These are phyloP conservation scores for Sphyrna mokarran DNA, from an alignment of 2,113 vertebrate genomes.

Conservation along the genomic window DNA sequence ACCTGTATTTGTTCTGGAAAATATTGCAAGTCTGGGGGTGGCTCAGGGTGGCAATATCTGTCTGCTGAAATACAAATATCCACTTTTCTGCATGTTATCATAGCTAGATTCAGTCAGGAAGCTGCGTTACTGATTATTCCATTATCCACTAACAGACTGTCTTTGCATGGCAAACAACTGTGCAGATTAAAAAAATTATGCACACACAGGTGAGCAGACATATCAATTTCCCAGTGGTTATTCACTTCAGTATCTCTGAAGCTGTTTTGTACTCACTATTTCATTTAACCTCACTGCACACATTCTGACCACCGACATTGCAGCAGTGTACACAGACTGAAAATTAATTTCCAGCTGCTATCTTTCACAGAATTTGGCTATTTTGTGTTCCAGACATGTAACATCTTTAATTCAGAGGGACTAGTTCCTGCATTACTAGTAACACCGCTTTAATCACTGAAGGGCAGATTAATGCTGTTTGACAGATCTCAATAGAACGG, in stretches of 20 bases:
- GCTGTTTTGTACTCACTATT: neutral
- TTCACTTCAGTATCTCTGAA: neutral
- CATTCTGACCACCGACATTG: neutral
- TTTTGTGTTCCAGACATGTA: neutral
- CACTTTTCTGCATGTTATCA: neutral
- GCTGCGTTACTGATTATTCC: neutral
- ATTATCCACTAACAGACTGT: neutral
- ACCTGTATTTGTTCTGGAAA: neutral
- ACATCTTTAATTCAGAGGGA: neutral
- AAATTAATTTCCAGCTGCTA: neutral
- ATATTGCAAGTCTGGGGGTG: neutral
- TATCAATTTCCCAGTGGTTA: neutral
- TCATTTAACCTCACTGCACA: neutral
- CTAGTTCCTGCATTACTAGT: neutral
- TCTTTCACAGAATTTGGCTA: neutral
- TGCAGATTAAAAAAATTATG: neutral
- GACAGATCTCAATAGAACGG: neutral
- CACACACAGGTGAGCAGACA: neutral
- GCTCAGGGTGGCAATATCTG: neutral
- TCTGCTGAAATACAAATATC: neutral
- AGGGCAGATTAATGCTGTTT: neutral
- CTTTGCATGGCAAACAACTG: neutral
- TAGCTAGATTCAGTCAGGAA: neutral
- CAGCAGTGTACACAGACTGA: neutral
- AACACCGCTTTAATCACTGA: neutral